These are phyloP conservation scores for Gadopsis bispinosus DNA, from an alignment of 2,797 vertebrate species.

Conservation along the genomic window DNA sequence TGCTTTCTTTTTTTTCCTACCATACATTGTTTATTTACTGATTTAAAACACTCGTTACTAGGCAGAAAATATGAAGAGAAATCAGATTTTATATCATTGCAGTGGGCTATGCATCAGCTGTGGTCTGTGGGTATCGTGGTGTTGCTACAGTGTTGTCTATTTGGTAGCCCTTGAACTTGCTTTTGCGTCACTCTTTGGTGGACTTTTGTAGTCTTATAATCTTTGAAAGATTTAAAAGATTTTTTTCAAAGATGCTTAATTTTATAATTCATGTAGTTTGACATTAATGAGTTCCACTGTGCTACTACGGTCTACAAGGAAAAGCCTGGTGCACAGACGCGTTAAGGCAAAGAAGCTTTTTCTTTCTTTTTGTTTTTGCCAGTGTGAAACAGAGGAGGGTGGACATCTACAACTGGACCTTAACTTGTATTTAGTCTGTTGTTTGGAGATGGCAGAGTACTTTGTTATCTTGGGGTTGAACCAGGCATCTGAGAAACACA, in stretches of 20 bases:
- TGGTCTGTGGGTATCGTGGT: background rate
- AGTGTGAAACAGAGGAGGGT: background rate
- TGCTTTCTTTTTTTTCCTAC: too few relatives aligned
- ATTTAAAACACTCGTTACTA: background rate
- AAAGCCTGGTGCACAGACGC: background rate
- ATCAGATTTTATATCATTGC: background rate
- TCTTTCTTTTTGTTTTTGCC: too few relatives aligned
- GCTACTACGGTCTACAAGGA: background rate
- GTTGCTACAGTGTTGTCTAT: background rate
- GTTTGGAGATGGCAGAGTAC: background rate
- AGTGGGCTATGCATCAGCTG: background rate
- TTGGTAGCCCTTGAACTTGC: background rate
- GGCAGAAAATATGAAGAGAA: background rate
- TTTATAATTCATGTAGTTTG: background rate
- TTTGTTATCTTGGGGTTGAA: background rate
- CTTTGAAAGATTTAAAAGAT: background rate
- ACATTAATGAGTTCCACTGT: background rate
- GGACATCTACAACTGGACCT: background rate
- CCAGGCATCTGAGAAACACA: background rate
- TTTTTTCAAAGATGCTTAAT: background rate
- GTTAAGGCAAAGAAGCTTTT: background rate
- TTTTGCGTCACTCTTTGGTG: background rate
- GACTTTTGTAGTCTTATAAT: background rate
- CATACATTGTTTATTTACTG: background rate
- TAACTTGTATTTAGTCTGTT: conserved; percentile 1